Evolutionary conservation across 2,113 vertebrate genomes (phyloP).

Genomic region (Odontophorus gujanensis): DNA sequence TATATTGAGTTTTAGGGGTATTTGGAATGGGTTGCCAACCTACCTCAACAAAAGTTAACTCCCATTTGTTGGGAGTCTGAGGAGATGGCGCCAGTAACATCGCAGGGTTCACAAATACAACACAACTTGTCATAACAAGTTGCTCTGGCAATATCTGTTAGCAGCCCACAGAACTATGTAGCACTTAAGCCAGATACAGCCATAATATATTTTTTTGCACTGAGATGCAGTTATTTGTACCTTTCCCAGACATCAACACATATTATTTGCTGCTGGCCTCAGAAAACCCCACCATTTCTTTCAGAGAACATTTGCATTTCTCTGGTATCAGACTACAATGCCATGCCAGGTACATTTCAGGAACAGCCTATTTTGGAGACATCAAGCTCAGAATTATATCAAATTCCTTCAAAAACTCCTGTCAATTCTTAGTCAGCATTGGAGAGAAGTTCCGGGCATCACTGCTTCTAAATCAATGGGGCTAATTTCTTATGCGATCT

Average conservation of each 20-base stretch:
- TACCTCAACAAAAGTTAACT: slow-evolving; percentile 27
- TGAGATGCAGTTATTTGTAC: slow-evolving; percentile 38
- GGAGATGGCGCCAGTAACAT: slow-evolving; percentile 30
- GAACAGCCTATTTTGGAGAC: neutral
- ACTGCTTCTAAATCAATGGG: neutral
- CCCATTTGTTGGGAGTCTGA: slow-evolving; percentile 28
- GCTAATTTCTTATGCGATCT: neutral
- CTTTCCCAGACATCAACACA: slow-evolving; percentile 15
- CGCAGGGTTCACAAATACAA: slow-evolving; percentile 55
- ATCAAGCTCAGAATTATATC: neutral
- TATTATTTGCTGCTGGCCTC: slow-evolving; percentile 41
- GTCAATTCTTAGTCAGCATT: neutral
- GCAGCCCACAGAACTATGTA: slow-evolving; percentile 58
- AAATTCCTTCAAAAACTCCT: neutral
- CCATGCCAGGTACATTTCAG: neutral
- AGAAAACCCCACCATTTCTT: slow-evolving; percentile 26
- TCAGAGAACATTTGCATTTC: slow-evolving; percentile 12
- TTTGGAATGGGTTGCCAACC: slow-evolving; percentile 17
- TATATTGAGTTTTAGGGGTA: neutral
- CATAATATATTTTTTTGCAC: slow-evolving; percentile 37
- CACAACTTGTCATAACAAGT: slow-evolving; percentile 60
- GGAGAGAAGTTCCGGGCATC: neutral
- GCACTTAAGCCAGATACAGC: slow-evolving; percentile 54
- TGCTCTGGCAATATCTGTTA: slow-evolving; percentile 68
- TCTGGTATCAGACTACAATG: neutral